Conservation (phyloP, 1,140 invertebrate genomes). For the Rhagoletis pomonella region DNA sequence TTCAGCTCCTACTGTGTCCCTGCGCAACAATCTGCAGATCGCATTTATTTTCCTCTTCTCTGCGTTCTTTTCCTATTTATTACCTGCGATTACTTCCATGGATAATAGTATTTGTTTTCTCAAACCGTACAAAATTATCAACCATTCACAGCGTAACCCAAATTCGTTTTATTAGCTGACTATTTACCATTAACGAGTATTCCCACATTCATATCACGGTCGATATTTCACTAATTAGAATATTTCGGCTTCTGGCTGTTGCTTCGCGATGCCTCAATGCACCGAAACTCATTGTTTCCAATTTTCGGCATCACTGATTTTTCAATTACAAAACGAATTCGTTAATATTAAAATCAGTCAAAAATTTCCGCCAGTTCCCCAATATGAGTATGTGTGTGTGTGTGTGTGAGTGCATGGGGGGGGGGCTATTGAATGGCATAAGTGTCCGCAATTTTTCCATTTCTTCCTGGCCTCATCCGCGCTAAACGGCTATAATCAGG, state of each 20-base stretch:
- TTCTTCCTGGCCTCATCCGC: not conserved
- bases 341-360: constrained; percentile 37
- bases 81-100: too few species aligned
- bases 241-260: not conserved
- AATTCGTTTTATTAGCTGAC: not conserved
- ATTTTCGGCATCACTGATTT: constrained; percentile 53
- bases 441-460: not conserved
- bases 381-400: not conserved
- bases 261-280: not conserved
- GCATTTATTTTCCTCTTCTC: too few species aligned
- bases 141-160: not conserved
- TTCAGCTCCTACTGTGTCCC: too few species aligned
- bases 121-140: not conserved
- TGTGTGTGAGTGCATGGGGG: too few species aligned
- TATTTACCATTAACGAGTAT: not conserved
- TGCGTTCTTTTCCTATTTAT: too few species aligned
- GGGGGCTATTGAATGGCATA: too few species aligned
- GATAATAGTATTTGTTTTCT: too few species aligned
- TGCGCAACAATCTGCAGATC: too few species aligned
- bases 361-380: not conserved
- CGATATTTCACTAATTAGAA: constrained; percentile 44
- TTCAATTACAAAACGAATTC: constrained; percentile 53
- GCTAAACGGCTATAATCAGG: constrained; percentile 25
- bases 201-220: not conserved
- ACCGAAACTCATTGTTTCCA: constrained; percentile 34